A percentile compares a stretch with the other conserved stretches of the same genome.
Conservation (phyloP, 2,888 invertebrate species). For the Tipula vernalis region DNA sequence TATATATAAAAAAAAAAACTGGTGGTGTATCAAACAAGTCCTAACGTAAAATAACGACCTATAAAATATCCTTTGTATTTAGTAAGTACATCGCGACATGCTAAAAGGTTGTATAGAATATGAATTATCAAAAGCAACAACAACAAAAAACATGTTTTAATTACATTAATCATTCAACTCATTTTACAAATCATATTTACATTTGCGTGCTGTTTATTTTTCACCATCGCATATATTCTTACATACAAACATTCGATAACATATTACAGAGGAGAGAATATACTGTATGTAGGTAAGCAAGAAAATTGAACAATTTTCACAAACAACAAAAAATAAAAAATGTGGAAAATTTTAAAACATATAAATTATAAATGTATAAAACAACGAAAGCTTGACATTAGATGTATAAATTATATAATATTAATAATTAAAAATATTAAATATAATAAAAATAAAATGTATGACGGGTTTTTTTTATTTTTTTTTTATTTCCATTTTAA, state of each 20-base stretch:
- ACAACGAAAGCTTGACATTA: background rate
- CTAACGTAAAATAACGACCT: background rate
- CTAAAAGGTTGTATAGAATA: background rate
- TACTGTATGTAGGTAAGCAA: background rate
- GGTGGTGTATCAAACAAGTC: background rate
- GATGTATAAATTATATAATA: background rate
- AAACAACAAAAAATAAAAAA: background rate
- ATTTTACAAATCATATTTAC: background rate
- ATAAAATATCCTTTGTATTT: background rate
- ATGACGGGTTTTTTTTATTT: background rate
- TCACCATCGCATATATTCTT: background rate
- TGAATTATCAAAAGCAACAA: background rate
- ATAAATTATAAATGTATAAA: background rate
- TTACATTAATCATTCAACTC: background rate
- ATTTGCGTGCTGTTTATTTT: background rate
- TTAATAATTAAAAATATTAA: background rate
- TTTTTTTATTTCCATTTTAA: background rate
- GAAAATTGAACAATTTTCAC: background rate
- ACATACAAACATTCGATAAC: background rate
- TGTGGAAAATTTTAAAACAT: background rate
- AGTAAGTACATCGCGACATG: background rate
- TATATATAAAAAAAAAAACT: background rate
- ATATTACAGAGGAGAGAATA: too few relatives aligned
- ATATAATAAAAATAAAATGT: background rate
- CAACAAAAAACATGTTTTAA: background rate